These are phyloP conservation scores for Polypterus senegalus DNA, from an alignment of 2,113 vertebrate species.

Conservation along the genomic window DNA sequence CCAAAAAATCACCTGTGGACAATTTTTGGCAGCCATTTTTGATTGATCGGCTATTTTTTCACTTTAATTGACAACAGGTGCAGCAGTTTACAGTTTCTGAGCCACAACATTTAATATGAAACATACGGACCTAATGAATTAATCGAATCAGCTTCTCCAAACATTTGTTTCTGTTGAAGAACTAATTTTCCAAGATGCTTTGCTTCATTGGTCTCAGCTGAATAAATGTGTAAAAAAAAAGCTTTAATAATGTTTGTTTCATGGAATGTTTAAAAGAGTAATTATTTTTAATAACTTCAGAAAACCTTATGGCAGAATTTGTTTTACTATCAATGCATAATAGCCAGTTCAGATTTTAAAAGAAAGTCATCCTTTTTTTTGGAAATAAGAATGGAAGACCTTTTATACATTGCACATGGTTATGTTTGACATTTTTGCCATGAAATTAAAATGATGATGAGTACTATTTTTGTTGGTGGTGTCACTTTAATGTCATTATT, in stretches of 20 bases:
- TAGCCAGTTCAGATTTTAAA: background rate
- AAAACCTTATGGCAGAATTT: background rate
- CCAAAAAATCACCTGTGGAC: too few species aligned
- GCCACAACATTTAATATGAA: slow-evolving; percentile 61
- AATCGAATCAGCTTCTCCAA: slow-evolving; percentile 65
- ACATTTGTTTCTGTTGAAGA: slow-evolving; percentile 59
- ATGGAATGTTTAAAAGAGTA: slow-evolving; percentile 7
- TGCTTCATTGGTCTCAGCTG: slow-evolving; percentile 38
- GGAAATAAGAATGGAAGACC: too few species aligned
- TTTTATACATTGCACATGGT: too few species aligned
- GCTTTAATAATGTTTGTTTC: slow-evolving; percentile 1
- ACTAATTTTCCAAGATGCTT: slow-evolving; percentile 52
- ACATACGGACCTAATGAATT: slow-evolving; percentile 74
- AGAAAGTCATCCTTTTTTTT: background rate
- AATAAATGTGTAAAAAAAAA: slow-evolving; percentile 2
- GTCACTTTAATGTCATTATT: too few species aligned
- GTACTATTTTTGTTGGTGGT: too few species aligned
- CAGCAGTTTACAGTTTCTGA: slow-evolving; percentile 55
- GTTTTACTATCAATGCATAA: slow-evolving; percentile 5
- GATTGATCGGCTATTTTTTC: slow-evolving; percentile 64
- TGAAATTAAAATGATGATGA: too few species aligned
- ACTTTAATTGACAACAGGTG: slow-evolving; percentile 80
- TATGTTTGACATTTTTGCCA: too few species aligned
- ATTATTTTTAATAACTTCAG: slow-evolving; percentile 11
- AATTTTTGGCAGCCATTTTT: slow-evolving; percentile 38